Conservation (phyloP, 2,797 vertebrate genomes). For the Odontamblyopus rebecca region DNA sequence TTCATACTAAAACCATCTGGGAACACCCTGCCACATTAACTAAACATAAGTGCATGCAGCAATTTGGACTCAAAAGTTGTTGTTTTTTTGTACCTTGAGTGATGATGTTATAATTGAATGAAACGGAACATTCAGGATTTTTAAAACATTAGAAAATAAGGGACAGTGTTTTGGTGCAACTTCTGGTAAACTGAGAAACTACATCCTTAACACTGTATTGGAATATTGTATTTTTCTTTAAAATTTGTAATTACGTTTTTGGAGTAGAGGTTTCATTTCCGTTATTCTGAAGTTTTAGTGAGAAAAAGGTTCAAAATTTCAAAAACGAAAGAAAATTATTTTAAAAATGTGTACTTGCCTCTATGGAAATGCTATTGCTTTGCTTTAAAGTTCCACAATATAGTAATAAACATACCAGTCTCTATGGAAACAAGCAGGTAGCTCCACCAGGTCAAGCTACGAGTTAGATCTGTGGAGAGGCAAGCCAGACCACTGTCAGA, state of each 20-base stretch:
- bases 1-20: conserved; percentile 15
- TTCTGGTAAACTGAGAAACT: neutral
- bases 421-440: no score
- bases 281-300: neutral
- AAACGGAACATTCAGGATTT: no score
- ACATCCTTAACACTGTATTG: neutral
- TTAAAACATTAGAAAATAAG: neutral
- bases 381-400: no score
- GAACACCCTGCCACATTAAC: neutral
- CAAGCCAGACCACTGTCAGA: no score
- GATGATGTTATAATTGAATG: neutral
- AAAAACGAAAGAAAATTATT: neutral
- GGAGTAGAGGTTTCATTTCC: neutral
- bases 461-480: no score
- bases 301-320: neutral
- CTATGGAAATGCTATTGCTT: no score
- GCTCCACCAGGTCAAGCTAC: no score
- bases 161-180: no score
- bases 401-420: no score
- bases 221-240: neutral
- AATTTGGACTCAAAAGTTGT: neutral
- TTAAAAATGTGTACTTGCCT: no score
- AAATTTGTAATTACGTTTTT: neutral
- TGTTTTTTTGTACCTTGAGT: neutral
- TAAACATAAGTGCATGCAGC: conserved; percentile 1